Base-by-base conservation (phyloP, 2,888 invertebrate genomes). In the Agrochola litura region DNA sequence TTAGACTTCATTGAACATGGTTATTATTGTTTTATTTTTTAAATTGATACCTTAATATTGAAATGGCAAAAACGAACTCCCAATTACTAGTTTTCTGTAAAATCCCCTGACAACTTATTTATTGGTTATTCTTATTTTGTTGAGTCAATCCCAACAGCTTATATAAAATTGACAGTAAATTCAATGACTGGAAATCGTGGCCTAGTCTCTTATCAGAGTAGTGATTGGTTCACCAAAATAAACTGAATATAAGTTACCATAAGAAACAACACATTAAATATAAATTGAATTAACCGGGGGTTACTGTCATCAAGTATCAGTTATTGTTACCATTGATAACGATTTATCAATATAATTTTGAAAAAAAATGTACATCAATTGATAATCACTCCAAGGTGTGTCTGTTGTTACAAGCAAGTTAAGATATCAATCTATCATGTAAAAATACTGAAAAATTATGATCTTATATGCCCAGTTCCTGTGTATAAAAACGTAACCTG, bases 21-120 rank as follows among this genome's bases (percentile, higher is more conserved):
- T 77, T 60, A 58, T 75, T 58, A 43, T 22, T 22, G 46, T 22
- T 63, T 52, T 37, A 30, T 77, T 63, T 63, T 58, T 61, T 61
- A 63, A 30, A 64, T 79, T 84, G 84, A 72, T 84, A 67, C 80
- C 71, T 79, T 66, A 60, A 37, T 37, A 54, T 83, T 69, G 3
- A 52, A 65, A 22, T 37, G 1, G 16, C 30, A 30, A 49, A 73
- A 37, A 12, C 0, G 12, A 25, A 30, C 14, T n/a, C n/a, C 30
- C 16, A 0, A 6, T 49, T 46, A 41, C 14, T 30, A 41, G 1
- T 49, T 46, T 41, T 10, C 30, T 25, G 14, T 14, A 25, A 6
- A 58, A 56, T 56, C n/a, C n/a, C n/a, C n/a, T n/a, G 19, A 49
- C 0, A 30, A 64, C 22, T 25, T n/a, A 30, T 46, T 63, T 22